Base-by-base conservation (phyloP, 2,888 invertebrate species). In the Sminthurides aquaticus region DNA sequence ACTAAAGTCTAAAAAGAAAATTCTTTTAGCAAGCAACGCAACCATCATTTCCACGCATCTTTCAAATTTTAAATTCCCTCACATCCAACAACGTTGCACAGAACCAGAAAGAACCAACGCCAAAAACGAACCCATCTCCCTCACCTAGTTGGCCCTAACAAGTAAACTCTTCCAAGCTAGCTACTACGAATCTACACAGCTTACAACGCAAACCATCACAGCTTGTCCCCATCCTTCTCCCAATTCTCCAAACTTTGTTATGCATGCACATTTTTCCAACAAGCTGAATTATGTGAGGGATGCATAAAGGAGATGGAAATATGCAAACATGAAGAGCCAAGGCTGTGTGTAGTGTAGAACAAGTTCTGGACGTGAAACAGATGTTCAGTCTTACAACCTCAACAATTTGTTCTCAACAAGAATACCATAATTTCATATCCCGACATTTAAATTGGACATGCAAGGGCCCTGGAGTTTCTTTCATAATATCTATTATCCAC, bases 381-480 rank as follows among this genome's bases (percentile, higher is more conserved):
- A 63, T 63, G 63, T 58, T 63, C 54, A 63, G 58, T 57, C 57
- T 58, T 63, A 63, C 49, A 63, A 52, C 57, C 58, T 52, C 58
- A 63, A 63, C 57, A 49, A 63, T 57, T 63, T 63, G 48, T 62
- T 62, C 52, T 58, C 20, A 57, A 57, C 57, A 62, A 62, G 57
- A 57, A 63, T 57, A 57, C 63, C 57, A 57, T 63, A 63, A 63
- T 63, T 63, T 63, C 63, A 63, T 63, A 57, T 63, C 58, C 43
- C 52, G 57, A 58, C 52, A 58, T 52, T 63, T 63, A 57, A 63
- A 58, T 58, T 63, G 63, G 52, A 63, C 56, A 58, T 57, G 56
- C 62, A 56, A 56, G 43, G 62, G 2, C 27, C 49, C 29, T 18
- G 43, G 34, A 34, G 22, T 62, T 43, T 57, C 57, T 49, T n/a